These are phyloP conservation scores for Pitta sordida DNA, from an alignment of 2,113 vertebrate species.

Conservation along the genomic window DNA sequence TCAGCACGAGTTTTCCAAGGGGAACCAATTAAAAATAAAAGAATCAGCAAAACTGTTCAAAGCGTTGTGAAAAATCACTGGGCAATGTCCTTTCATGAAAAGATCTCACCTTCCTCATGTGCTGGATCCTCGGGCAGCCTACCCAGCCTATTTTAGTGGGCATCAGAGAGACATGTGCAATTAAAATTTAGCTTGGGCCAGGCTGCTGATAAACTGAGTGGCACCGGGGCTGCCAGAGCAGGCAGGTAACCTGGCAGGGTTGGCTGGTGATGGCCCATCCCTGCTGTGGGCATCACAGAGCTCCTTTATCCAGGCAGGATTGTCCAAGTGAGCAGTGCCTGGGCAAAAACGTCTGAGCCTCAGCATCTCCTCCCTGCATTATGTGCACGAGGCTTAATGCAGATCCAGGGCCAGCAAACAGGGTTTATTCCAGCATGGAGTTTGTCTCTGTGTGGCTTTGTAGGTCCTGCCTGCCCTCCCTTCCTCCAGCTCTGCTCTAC, in stretches of 20 bases:
- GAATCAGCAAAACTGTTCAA: constrained; percentile 50
- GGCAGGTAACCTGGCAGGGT: background rate
- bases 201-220: background rate
- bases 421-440: background rate
- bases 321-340: background rate
- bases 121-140: constrained; percentile 6
- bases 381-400: accelerated
- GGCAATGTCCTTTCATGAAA: constrained; percentile 35
- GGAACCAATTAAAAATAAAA: constrained; percentile 69
- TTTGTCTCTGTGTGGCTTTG: background rate
- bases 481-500: background rate
- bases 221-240: background rate
- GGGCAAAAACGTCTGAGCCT: background rate
- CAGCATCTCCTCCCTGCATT: background rate
- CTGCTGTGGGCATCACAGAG: background rate
- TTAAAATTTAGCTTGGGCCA: background rate
- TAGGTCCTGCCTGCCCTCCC: background rate
- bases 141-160: background rate
- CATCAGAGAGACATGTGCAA: constrained; percentile 4
- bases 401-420: background rate
- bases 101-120: constrained; percentile 10
- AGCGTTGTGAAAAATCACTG: constrained; percentile 47
- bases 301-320: background rate
- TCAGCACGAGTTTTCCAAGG: constrained; percentile 37
- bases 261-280: background rate